Percentiles rank a stretch among this genome's conserved stretches.
Conservation (phyloP, 1,140 invertebrate species). For the Heliconius hermathena region DNA sequence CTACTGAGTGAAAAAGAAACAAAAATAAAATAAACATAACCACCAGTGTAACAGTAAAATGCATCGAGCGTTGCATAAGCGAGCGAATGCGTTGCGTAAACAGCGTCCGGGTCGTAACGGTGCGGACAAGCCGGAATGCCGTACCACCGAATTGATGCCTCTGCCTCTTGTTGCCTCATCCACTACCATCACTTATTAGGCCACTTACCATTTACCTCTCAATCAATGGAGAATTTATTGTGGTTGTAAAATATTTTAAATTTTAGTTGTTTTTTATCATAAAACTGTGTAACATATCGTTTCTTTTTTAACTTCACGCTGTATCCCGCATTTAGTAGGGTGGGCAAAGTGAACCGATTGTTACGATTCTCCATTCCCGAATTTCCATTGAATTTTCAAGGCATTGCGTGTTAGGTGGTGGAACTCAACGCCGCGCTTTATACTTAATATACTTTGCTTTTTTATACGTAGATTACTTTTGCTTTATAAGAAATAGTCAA, state of each 20-base stretch:
- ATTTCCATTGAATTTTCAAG: no score
- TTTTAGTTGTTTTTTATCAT: background rate
- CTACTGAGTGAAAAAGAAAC: no score
- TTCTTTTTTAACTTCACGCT: no score
- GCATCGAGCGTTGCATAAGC: conserved; percentile 62
- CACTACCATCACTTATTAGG: conserved; percentile 24
- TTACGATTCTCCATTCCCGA: no score
- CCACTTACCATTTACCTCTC: conserved; percentile 10
- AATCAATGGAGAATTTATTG: background rate
- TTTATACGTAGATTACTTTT: no score
- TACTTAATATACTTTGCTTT: no score
- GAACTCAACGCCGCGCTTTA: no score
- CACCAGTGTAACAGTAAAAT: conserved; percentile 48
- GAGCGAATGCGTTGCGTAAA: conserved; percentile 70
- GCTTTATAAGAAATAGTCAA: no score
- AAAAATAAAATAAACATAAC: conserved; percentile 9
- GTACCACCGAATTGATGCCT: conserved; percentile 63
- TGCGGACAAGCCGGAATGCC: conserved; percentile 67
- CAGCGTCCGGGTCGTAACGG: conserved; percentile 73
- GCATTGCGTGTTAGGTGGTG: no score
- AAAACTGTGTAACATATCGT: no score
- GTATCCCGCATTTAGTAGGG: no score
- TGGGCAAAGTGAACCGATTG: no score
- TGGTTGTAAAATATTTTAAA: background rate
- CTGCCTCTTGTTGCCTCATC: conserved; percentile 36